Evolutionary conservation across 2,113 vertebrate species (phyloP), one percentile per base, ranked within the genome.

Genomic region (Silurus glanis): DNA sequence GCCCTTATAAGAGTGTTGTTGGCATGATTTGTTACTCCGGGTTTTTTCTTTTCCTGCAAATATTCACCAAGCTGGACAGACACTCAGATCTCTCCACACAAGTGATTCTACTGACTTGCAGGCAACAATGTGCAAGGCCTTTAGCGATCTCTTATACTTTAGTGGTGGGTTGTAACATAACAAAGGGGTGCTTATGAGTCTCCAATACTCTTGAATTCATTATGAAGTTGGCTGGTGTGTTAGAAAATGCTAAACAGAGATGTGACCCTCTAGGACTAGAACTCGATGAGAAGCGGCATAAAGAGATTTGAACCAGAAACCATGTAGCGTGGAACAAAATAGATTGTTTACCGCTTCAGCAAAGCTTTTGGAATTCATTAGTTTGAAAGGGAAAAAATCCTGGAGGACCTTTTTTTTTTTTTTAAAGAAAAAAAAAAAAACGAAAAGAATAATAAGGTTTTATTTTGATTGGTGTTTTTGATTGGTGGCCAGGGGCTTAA

Each of bases 391-490:
- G 53, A 79, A 37, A 19, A 76, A 79, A 79, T 28, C 75, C 75
- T 14, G 1, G 14, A 28, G 74, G 74, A 76, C 49, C 49, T 76
- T 76, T 53, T 23, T 25, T 66, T 19, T 61, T 19, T 6, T 62
- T 6, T 2, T 6, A n/a, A 23, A n/a, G 23, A 2, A 69, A 69
- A 13, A 10, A 69, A 21, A 56, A 80, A n/a, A 75, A 37, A 37
- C 37, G 2, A 37, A 37, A 75, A 75, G 69, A 14, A 72, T 19
- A 51, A 75, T 53, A 53, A n/a, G 5, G 45, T 84, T 23, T 71
- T 37, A 49, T 75, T 51, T 78, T 78, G 74, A 53, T 76, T 76
- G 74, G 49, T 76, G 49, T 53, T 28, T 85, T 66, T 66, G 47
- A 66, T 21, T 23, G 75, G 62, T 53, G 49, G n/a, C 84, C 49